Base-by-base conservation (phyloP, 1,140 invertebrate genomes). In the Manduca sexta region DNA sequence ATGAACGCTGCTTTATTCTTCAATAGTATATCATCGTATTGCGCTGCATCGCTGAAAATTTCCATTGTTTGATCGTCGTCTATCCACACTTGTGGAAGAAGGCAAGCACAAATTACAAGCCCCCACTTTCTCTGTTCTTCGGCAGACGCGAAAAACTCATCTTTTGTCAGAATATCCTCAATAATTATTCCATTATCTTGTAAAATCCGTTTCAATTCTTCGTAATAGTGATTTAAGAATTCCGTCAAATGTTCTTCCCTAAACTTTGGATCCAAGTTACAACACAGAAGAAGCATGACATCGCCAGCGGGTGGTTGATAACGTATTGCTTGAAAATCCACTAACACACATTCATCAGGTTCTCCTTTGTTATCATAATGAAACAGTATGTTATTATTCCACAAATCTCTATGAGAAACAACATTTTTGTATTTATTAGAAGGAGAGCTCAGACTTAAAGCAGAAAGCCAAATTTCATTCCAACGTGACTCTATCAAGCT, bases 341-440 rank as follows among this genome's bases (percentile, higher is more conserved):
- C 86, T 1, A 92, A 60, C 1, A 88, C 53, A 46, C 90, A 90
- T 5, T 86, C 72, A 8, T 79, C 69, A 1, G 86, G 79, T 29
- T 76, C 67, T 0, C 58, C 46, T 4, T 31, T 29, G 11, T 57
- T 33, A 29, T 82, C 12, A 45, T 90, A 89, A 55, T 86, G 88
- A 60, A 90, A 91, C 54, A 91, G 74, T 0, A 91, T 57, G 59
- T 92, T 92, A 31, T 89, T 90, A 14, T 85, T 83, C 90, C 90
- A 91, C 3, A 89, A 69, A 75, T 92, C 88, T 0, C 88, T 87
- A 65, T 91, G 91, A 31, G 83, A 86, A 5, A 91, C 71, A 0
- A 91, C 90, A 51, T 90, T 91, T 30, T 69, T 57, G 17, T 66
- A 56, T 30, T 70, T 59, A 5, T 46, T 26, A 18, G 75, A 75